Percentiles rank a stretch among this genome's conserved stretches.
phyloP scores from a whole-genome alignment of 2,797 vertebrate genomes.

The Molossus molossus region DNA sequence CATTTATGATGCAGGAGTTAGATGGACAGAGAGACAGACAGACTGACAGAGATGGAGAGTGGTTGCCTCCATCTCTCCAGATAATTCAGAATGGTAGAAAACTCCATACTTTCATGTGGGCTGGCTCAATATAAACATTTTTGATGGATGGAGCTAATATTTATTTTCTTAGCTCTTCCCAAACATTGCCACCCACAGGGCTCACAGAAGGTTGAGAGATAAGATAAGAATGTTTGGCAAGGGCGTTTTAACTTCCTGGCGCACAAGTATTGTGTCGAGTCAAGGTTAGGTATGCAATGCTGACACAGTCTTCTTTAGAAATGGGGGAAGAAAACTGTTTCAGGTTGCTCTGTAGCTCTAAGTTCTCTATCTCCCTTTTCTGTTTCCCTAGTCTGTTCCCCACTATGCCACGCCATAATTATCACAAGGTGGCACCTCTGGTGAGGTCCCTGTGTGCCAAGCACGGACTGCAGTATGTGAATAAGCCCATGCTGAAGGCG shows the following conservation, averaged over 20 bases:
- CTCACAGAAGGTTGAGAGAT: background rate
- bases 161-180: conserved; percentile 9
- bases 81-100: background rate
- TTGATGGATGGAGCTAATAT: background rate
- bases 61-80: background rate
- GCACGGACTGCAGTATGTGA: conserved; percentile 91
- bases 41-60: background rate
- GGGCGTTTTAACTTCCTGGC: background rate
- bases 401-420: conserved; percentile 95
- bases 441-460: conserved; percentile 92
- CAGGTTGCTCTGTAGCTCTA: background rate
- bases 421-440: conserved; percentile 90
- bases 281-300: background rate
- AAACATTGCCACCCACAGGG: background rate
- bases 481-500: conserved; percentile 90
- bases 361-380: background rate
- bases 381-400: conserved; percentile 92
- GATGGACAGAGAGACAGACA: background rate
- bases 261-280: background rate
- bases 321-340: background rate
- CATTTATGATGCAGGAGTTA: background rate
- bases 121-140: background rate
- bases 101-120: background rate
- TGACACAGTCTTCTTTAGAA: conserved; percentile 23
- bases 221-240: background rate